phyloP scores from a whole-genome alignment of 2,888 invertebrate species.

The Lepidochrysops patricia region DNA sequence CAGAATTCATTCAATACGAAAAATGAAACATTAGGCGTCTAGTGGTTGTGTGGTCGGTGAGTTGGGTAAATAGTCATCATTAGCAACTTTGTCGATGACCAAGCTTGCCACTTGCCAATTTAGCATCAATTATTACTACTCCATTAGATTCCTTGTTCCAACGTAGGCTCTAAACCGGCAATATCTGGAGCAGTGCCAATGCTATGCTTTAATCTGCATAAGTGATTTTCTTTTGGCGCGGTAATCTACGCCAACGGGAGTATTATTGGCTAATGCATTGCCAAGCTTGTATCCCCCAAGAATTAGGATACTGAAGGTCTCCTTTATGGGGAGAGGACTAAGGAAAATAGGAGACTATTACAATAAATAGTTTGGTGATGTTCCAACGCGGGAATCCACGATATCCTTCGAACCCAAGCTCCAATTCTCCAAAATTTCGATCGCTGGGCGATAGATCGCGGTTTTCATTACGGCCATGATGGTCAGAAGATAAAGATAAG shows the following conservation, averaged over 20 bases:
- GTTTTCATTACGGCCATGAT: neutral
- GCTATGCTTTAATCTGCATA: neutral
- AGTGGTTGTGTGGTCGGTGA: no score
- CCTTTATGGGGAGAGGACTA: no score
- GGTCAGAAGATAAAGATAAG: constrained; percentile 7
- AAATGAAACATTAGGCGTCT: no score
- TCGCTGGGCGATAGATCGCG: neutral
- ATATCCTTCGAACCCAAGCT: no score
- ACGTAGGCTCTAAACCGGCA: neutral
- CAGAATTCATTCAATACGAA: no score
- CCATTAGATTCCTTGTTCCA: neutral
- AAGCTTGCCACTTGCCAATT: neutral
- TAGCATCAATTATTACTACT: neutral
- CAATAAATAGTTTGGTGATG: no score
- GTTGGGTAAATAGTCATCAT: neutral
- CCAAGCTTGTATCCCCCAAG: no score
- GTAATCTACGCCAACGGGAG: neutral
- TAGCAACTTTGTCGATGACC: neutral
- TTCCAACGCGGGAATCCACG: no score
- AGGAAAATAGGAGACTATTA: no score
- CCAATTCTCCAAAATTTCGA: no score
- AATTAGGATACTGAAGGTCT: no score
- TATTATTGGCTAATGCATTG: neutral
- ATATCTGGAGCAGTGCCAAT: neutral
- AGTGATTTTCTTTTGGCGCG: neutral